Conservation (phyloP, 2,888 invertebrate species). For the Mythimna pallens region DNA sequence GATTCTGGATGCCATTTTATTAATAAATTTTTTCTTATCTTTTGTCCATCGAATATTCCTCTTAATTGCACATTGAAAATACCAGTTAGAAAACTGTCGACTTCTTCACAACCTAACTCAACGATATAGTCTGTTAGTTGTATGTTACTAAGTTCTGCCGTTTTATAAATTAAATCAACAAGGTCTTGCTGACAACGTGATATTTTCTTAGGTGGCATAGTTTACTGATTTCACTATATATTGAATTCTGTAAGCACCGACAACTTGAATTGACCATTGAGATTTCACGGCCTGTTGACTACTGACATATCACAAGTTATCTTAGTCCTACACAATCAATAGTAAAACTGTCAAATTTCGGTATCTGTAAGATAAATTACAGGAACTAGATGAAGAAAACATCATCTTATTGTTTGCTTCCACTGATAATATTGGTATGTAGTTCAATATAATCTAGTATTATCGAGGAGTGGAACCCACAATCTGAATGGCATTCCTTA, state of each 20-base stretch:
- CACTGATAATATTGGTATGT: conserved; percentile 10
- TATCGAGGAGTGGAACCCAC: conserved; percentile 16
- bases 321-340: conserved; percentile 41
- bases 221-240: conserved; percentile 54
- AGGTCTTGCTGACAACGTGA: conserved; percentile 77
- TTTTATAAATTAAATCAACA: conserved; percentile 74
- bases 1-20: conserved; percentile 80
- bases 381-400: conserved; percentile 26
- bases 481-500: conserved; percentile 37
- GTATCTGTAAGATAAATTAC: conserved; percentile 53
- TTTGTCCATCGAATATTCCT: conserved; percentile 74
- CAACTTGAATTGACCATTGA: conserved; percentile 39
- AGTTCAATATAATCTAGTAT: conserved; percentile 9
- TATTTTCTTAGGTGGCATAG: conserved; percentile 79
- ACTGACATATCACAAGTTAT: conserved; percentile 51
- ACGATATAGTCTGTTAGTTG: conserved; percentile 70
- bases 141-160: conserved; percentile 72
- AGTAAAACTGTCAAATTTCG: conserved; percentile 40
- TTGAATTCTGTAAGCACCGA: conserved; percentile 31
- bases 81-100: conserved; percentile 76
- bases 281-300: conserved; percentile 23
- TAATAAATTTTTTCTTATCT: conserved; percentile 70
- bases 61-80: conserved; percentile 73
- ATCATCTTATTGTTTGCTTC: conserved; percentile 17
- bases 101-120: conserved; percentile 74